Conservation (phyloP, 2,113 vertebrate genomes). For the Cynoglossus semilaevis region DNA sequence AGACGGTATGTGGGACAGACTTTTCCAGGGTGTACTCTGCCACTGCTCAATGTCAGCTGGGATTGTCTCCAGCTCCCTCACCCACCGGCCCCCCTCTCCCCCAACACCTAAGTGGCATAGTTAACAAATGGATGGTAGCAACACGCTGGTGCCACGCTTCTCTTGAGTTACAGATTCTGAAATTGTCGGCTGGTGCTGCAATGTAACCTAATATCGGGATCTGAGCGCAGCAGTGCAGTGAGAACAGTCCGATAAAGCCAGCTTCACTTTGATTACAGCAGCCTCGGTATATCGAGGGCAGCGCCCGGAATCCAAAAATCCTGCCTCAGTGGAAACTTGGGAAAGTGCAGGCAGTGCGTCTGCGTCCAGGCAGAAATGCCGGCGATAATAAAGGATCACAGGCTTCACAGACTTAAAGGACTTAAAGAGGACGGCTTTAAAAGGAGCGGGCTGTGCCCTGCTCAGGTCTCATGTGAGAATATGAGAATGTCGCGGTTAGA, state of each 20-base stretch:
- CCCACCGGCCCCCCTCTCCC: too few species aligned
- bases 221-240: constrained; percentile 32
- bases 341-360: constrained; percentile 18
- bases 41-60: neutral
- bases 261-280: constrained; percentile 49
- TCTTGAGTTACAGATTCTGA: constrained; percentile 27
- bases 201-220: constrained; percentile 18
- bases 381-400: constrained; percentile 31
- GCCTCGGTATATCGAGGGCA: too few species aligned
- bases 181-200: constrained; percentile 8
- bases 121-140: neutral
- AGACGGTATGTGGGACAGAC: neutral
- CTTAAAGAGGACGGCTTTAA: constrained; percentile 6
- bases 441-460: neutral
- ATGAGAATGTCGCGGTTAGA: constrained; percentile 55
- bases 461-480: constrained; percentile 27
- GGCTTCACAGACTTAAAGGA: constrained; percentile 33
- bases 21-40: neutral
- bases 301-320: neutral
- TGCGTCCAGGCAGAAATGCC: constrained; percentile 3
- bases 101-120: neutral
- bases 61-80: neutral
- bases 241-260: constrained; percentile 55
- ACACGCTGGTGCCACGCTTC: neutral
- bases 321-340: constrained; percentile 22